Evolutionary conservation across 2,113 vertebrate genomes (phyloP), one percentile per base, ranked within the genome.

Genomic region (Syrrhaptes paradoxus): DNA sequence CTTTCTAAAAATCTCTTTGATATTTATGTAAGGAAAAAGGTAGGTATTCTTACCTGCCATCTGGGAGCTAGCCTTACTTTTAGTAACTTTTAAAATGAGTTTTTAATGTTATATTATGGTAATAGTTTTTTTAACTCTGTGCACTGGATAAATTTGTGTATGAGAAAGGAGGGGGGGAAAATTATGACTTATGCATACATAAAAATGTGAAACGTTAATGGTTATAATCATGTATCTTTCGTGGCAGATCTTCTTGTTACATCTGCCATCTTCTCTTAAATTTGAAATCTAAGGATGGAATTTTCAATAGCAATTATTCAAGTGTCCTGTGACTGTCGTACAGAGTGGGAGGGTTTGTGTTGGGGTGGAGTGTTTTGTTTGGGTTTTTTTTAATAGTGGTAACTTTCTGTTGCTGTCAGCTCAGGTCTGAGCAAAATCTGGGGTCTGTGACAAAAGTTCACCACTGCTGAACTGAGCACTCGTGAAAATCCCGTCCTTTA

Each of bases 301-400:
- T 94, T 93, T 80, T 86, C 68, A 51, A 11, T 21, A 48, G 29
- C 43, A 89, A 15, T 74, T 74, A 29, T 73, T 49, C 6, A 66
- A 51, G 31, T 38, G 6, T 29, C 26, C 24, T 72, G 22, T 38
- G 24, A 38, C 67, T n/a, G 21, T 31, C 66, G 17, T 25, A 49
- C 6, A 57, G 16, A 28, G 21, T 43, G 7, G 3, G 0, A 0
- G 7, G 36, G 11, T 2, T 31, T 31, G 21, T 36, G 57, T 54
- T 88, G 77, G 51, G 24, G 13, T 7, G 38, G 38, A 41, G 38
- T 41, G 11, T 41, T 41, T 41, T 36, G 57, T 54, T 88, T 81
- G 51, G 24, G 13, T 7, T 22, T 24, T n/a, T 29, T 54, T 38
- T 51, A 38, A 20, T 32, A 34, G 13, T 32, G 17, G 25, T 57